Evolutionary conservation across 2,888 invertebrate species (phyloP).

Genomic region (Drosophila seclusa): DNA sequence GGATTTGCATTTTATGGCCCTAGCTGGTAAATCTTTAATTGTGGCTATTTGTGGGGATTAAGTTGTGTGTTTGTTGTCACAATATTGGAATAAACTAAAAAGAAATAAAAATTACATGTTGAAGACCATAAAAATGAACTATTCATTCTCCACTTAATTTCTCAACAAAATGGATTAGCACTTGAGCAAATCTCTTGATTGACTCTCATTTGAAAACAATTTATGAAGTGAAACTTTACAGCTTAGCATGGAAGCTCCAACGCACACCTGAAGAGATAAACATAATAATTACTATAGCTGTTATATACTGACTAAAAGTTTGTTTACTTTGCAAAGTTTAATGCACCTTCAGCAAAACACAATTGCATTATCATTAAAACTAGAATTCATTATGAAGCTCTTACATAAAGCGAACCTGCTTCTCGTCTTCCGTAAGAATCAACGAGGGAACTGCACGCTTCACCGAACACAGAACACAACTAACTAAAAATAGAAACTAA

Average conservation of each 20-base stretch:
- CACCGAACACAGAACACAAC: constrained; percentile 11
- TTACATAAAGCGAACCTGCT: constrained; percentile 31
- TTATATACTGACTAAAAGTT: neutral
- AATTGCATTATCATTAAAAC: constrained; percentile 17
- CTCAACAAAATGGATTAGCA: constrained; percentile 29
- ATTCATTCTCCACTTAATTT: constrained; percentile 21
- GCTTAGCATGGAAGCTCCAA: constrained; percentile 19
- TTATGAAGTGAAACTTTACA: constrained; percentile 11
- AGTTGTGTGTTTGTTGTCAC: constrained; percentile 36
- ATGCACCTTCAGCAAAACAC: constrained; percentile 27
- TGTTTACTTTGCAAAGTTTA: constrained; percentile 20
- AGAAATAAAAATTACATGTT: neutral
- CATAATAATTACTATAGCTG: constrained; percentile 2
- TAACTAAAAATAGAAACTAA: constrained; percentile 1
- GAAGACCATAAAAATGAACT: neutral
- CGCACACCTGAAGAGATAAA: neutral
- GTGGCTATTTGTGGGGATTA: constrained; percentile 51
- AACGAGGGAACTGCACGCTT: constrained; percentile 23
- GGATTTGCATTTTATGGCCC: constrained; percentile 65
- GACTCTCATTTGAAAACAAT: constrained; percentile 18
- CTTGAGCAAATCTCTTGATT: constrained; percentile 28
- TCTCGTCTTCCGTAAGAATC: constrained; percentile 40
- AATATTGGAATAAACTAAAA: constrained; percentile 37
- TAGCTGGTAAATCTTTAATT: constrained; percentile 36
- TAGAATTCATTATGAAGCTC: constrained; percentile 18